Percentiles rank a stretch among this genome's conserved stretches.
These are phyloP conservation scores for Micrasema minimum DNA, from an alignment of 1,140 invertebrate species.

Conservation along the genomic window DNA sequence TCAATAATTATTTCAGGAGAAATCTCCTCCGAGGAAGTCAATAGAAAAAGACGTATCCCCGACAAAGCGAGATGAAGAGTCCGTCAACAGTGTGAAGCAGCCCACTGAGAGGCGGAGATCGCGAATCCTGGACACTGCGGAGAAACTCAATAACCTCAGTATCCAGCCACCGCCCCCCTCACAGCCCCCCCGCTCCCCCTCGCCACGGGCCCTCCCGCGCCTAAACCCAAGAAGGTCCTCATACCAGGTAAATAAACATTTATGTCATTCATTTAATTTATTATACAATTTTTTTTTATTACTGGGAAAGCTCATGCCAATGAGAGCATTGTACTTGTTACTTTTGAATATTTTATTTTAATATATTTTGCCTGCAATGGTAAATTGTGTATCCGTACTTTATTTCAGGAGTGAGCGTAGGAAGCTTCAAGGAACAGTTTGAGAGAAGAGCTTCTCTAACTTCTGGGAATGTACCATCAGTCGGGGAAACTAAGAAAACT, in stretches of 20 bases:
- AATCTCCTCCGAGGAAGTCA: conserved; percentile 49
- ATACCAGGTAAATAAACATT: conserved; percentile 69
- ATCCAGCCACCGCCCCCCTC: conserved; percentile 53
- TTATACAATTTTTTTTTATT: no score
- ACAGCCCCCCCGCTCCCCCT: conserved; percentile 54
- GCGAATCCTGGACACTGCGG: conserved; percentile 77
- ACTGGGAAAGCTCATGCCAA: no score
- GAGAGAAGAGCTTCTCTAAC: conserved; percentile 79
- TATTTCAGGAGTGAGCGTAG: conserved; percentile 77
- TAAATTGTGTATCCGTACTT: no score
- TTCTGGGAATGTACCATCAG: conserved; percentile 52
- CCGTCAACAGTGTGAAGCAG: conserved; percentile 54
- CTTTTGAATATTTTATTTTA: no score
- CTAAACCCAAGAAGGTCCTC: conserved; percentile 83
- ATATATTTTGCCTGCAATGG: no score
- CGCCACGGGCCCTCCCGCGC: conserved; percentile 58
- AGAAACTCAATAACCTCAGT: conserved; percentile 75
- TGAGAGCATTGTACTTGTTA: no score
- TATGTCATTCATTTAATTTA: no score
- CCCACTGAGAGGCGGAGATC: conserved; percentile 69
- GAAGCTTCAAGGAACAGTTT: conserved; percentile 85
- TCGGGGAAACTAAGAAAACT: conserved; percentile 46
- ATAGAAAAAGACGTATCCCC: conserved; percentile 46
- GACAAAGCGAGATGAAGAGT: conserved; percentile 41
- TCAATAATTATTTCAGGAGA: conserved; percentile 43